Base-by-base conservation (phyloP, 1,140 invertebrate species). In the Stegodyphus mimosarum region DNA sequence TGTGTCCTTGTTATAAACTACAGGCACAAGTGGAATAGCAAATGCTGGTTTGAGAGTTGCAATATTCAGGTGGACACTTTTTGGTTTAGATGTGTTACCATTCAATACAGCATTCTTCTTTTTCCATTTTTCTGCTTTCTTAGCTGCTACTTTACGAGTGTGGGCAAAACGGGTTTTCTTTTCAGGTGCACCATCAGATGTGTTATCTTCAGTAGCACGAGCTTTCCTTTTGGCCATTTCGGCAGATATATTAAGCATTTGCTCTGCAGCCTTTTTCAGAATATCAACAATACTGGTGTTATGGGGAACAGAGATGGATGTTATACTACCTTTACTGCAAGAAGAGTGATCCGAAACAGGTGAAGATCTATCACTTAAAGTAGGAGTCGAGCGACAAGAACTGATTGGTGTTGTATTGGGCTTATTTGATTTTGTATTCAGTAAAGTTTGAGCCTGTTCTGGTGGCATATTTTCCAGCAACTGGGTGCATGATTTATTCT, bases 151-250 rank as follows among this genome's bases (percentile, higher is more conserved):
- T 72, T 86, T 86, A 10, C 83, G 83, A 13, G 83, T 86, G 17
- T 86, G 83, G n/a, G 83, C 83, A 78, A 86, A 86, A 6, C 83
- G 66, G 13, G 83, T 86, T 13, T 77, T 86, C 51, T 86, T 86
- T 53, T 86, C 83, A 55, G 72, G 55, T 4, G 49, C 51, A 18
- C 13, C 48, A 33, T 64, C n/a, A 15, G 33, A 6, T 73, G 13
- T 6, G 7, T 15, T 17, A 53, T 73, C 17, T 50, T 72, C 18
- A 48, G 7, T 49, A 63, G 74, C 11, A 5, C 11, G 49, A 17
- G 17, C 63, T n/a, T 76, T 76, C 7, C 52, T 48, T 53, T 77
- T 78, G 10, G 33, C 10, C 11, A 15, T 52, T 73, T 83, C 79
- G 13, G 71, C 18, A 64, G 80, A 64, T 17, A 84, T 71, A 52